Base-by-base conservation (phyloP, 2,797 vertebrate species). In the Pyrrhura leucotis region DNA sequence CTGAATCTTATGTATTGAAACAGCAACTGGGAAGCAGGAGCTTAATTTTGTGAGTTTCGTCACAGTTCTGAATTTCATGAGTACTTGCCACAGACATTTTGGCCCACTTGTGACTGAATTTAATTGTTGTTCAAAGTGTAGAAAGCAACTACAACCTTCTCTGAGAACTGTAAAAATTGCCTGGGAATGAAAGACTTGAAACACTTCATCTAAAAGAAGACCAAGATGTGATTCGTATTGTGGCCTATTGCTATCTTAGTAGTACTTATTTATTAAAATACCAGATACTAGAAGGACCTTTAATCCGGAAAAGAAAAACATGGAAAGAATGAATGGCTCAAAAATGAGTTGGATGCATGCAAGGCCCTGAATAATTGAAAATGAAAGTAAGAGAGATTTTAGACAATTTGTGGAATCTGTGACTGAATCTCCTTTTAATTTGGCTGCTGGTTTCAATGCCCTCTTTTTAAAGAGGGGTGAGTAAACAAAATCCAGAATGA, bases 401-500 rank as follows among this genome's bases (percentile, higher is more conserved):
- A 63, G 19, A 59, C 5, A 37, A 53, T 47, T 51, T 53, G 21
- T 61, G 63, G 2, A 53, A 28, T 78, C 35, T 62, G 25, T 33
- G 39, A 29, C 22, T 84, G 31, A 79, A 48, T 53, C 12, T 79
- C 11, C 21, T 63, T 74, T 69, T 50, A 44, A 62, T 65, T 61
- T 89, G 4, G 1, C 10, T 71, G 14, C 21, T 81, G 22, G 22
- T 53, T 90, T 77, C 65, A 16, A 71, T 51, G 31, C 1, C 2
- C 7, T 50, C 56, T 67, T 62, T 72, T 53, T 65, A 9, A 26
- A 66, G 42, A 42, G 2, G 2, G 14, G 0, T 0, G 0, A 51
- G 9, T 67, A 85, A 83, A 61, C 9, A 73, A 59, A 82, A 79
- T 54, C 7, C 7, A 14, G 28, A 79, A 63, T 51, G 25, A 51